These are phyloP conservation scores for Fopius arisanus DNA, from an alignment of 1,140 invertebrate genomes.

Conservation along the genomic window DNA sequence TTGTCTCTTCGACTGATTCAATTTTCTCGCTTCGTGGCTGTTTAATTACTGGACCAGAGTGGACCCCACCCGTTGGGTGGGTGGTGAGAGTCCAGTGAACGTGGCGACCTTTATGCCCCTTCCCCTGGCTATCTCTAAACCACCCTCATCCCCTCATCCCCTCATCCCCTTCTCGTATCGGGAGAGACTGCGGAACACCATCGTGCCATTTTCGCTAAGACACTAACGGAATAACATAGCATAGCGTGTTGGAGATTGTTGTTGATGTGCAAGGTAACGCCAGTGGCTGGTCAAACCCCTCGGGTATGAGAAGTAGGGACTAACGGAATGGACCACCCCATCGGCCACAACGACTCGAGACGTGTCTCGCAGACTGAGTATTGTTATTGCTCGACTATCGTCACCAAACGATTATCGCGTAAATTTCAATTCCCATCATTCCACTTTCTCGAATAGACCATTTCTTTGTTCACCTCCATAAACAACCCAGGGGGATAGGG, in stretches of 20 bases:
- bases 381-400: constrained; percentile 37
- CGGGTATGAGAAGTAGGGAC: not conserved
- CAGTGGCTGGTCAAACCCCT: constrained; percentile 32
- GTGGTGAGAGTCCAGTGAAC: constrained; percentile 24
- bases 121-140: not conserved
- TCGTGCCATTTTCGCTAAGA: constrained; percentile 54
- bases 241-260: constrained; percentile 60
- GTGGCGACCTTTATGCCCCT: not conserved
- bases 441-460: not conserved
- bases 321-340: not conserved
- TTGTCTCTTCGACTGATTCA: constrained; percentile 66
- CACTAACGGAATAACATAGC: constrained; percentile 62
- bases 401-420: not conserved
- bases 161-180: not conserved
- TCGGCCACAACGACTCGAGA: constrained; percentile 39
- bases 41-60: constrained; percentile 63
- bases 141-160: not conserved
- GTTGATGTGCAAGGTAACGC: constrained; percentile 64
- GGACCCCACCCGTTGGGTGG: constrained; percentile 47
- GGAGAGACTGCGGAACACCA: constrained; percentile 41
- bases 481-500: constrained; percentile 35
- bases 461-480: constrained; percentile 41
- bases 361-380: constrained; percentile 63
- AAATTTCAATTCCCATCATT: constrained; percentile 8
- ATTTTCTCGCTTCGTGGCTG: constrained; percentile 64